Evolutionary conservation across 1,140 invertebrate genomes (phyloP), one percentile per base, ranked within the genome.

Genomic region (Chymomyza costata): DNA sequence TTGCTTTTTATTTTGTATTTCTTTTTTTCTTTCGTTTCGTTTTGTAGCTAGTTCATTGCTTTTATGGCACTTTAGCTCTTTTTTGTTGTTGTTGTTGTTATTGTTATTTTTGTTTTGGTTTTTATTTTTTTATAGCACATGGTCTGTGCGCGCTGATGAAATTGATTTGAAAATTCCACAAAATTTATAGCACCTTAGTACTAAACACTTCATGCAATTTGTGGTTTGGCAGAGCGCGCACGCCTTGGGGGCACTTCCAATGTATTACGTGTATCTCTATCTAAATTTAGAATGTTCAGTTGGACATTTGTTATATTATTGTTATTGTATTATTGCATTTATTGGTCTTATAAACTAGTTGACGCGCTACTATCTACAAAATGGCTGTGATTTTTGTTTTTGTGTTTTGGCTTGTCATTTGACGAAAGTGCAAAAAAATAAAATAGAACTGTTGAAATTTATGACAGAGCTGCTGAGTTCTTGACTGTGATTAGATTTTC

Each of bases 261-360:
- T n/a, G n/a, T n/a, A 66, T 78, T 74, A 40, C 47, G 30, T 47
- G 19, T 47, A 37, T 59, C 46, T 62, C 50, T 41, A 25, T 57
- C 48, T 68, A 68, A 62, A 44, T 63, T 48, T 57, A 34, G 31
- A 25, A 34, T 37, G 43, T 35, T 48, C 40, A 53, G 49, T 54
- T 39, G 48, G 13, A n/a, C 13, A 19, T 25, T n/a, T n/a, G n/a
- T n/a, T n/a, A n/a, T 37, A 51, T 61, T 37, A 51, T 61, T 62
- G 67, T 66, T 44, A 60, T 76, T 76, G 71, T 76, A 76, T 76
- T 71, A 76, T 76, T 76, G 71, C 71, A 76, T 76, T 78, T 76
- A 76, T 78, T 55, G 73, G 51, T 53, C 68, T 76, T 70, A 61
- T 76, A 74, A 74, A 73, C 32, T 51, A 60, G 56, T 65, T 76